phyloP scores from a whole-genome alignment of 2,113 vertebrate species.

The Cygnus atratus region DNA sequence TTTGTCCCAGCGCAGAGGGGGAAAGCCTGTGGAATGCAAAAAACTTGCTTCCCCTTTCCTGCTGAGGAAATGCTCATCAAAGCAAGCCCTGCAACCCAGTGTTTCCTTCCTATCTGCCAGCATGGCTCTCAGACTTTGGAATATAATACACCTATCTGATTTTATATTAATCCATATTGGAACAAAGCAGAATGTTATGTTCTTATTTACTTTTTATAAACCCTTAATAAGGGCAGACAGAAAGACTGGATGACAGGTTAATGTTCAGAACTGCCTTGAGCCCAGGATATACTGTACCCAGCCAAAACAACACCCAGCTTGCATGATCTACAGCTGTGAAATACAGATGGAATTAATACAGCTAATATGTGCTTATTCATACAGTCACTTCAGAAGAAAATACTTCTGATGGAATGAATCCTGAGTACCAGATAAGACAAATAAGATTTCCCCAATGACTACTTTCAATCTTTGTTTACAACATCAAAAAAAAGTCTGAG shows the following conservation, averaged over 20 bases:
- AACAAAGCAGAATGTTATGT: neutral
- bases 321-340: neutral
- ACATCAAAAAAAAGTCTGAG: neutral
- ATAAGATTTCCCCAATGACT: conserved; percentile 10
- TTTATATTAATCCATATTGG: neutral
- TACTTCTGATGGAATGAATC: neutral
- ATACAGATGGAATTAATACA: neutral
- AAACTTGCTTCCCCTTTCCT: neutral
- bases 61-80: neutral
- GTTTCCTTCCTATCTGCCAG: neutral
- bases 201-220: neutral
- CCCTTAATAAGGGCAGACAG: neutral
- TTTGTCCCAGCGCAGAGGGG: accelerated
- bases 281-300: neutral
- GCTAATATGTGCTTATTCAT: neutral
- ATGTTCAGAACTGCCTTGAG: neutral
- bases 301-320: neutral
- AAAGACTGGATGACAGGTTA: neutral
- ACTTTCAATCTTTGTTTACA: conserved; percentile 54
- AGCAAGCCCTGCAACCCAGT: neutral
- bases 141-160: accelerated
- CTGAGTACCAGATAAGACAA: neutral
- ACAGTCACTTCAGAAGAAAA: conserved; percentile 23
- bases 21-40: neutral
- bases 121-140: neutral